Percentiles rank a stretch among this genome's conserved stretches.
Evolutionary conservation across 2,797 vertebrate species (phyloP).

Genomic region (Scarus forsteni): DNA sequence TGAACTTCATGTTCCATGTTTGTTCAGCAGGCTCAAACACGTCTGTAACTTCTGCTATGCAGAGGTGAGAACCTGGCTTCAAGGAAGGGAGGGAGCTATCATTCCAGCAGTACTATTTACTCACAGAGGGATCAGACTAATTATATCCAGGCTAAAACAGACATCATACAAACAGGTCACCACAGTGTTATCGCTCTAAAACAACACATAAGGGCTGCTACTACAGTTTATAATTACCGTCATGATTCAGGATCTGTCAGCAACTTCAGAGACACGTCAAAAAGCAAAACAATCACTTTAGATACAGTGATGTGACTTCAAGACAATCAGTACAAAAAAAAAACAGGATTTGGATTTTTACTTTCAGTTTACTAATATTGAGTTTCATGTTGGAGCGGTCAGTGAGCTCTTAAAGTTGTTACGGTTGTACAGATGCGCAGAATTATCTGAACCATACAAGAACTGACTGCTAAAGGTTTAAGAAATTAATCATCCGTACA

Average conservation of each 20-base stretch:
- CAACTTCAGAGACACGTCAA: constrained; percentile 52
- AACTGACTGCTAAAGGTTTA: too few relatives aligned
- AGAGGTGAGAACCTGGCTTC: constrained; percentile 36
- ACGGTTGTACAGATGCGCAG: too few relatives aligned
- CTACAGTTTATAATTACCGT: constrained; percentile 71
- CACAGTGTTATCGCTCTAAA: constrained; percentile 25
- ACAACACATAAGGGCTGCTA: constrained; percentile 36
- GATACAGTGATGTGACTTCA: neutral
- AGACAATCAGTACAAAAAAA: constrained; percentile 2
- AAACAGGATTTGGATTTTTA: too few relatives aligned
- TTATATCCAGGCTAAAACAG: constrained; percentile 43
- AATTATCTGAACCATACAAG: too few relatives aligned
- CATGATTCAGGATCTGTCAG: constrained; percentile 68
- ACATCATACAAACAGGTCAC: constrained; percentile 31
- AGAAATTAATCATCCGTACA: too few relatives aligned
- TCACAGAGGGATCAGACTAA: constrained; percentile 59
- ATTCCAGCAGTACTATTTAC: constrained; percentile 31
- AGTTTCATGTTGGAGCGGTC: neutral
- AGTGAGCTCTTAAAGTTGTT: rapidly evolving
- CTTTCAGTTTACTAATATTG: too few relatives aligned
- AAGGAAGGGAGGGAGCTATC: constrained; percentile 34
- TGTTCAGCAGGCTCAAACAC: constrained; percentile 47
- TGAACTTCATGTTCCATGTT: constrained; percentile 7
- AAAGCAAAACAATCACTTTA: constrained; percentile 47
- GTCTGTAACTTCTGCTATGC: constrained; percentile 45